Evolutionary conservation across 2,797 vertebrate species (phyloP), one percentile per base, ranked within the genome.

Genomic region (Artibeus lituratus): DNA sequence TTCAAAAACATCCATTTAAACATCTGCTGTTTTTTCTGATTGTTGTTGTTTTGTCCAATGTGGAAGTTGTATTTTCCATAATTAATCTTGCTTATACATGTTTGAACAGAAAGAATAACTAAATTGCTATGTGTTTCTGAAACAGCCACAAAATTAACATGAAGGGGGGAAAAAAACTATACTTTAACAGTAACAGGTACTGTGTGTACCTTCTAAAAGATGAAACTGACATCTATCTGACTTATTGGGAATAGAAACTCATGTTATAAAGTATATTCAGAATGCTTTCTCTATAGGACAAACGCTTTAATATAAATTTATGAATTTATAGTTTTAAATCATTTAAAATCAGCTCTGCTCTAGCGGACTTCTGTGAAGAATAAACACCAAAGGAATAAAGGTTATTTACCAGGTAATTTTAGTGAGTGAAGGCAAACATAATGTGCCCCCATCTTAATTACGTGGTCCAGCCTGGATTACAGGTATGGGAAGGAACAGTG

Each of bases 61-160:
- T 53, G 26, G 65, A 91, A 80, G 42, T 12, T 70, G 22, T 44
- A 74, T 37, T 91, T 91, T 96, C 90, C 81, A 44, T 26, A 35
- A 72, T 74, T 82, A 86, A 86, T 82, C 53, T 91, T 91, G 53
- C 14, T 65, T 92, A 82, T 62, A 29, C 24, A 37, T 73, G 14
- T 89, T 78, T 82, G 37, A 67, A 44, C 29, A 24, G 35, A 86
- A 95, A 92, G 65, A 87, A 77, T 73, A 69, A 90, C 37, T 62
- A 49, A 81, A 86, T 86, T 86, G 39, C 77, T 78, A 1, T 72
- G 19, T 44, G 44, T 87, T 96, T 91, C 62, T 81, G 62, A 95
- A 96, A 92, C 69, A 93, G 39, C 29, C 57, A 95, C 44, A 85
- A 69, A 86, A 91, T 92, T 92, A 92, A 87, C 29, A 47, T 88